phyloP scores from a whole-genome alignment of 1,140 invertebrate genomes.

The Thaumetopoea pityocampa region DNA sequence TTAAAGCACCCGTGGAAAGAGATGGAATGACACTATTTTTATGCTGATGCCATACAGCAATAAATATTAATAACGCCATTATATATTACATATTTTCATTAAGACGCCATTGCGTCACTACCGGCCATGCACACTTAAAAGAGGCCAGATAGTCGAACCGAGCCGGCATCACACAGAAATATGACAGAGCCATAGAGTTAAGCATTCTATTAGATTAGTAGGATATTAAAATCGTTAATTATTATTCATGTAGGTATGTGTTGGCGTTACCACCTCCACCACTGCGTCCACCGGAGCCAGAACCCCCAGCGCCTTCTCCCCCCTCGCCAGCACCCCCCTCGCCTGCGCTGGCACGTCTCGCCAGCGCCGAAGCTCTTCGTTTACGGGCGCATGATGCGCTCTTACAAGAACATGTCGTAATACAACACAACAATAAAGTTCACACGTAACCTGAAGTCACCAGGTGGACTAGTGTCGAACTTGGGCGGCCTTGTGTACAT shows the following conservation, averaged over 20 bases:
- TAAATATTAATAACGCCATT: too few relatives aligned
- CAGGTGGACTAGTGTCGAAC: background rate
- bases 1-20: too few relatives aligned
- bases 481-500: background rate
- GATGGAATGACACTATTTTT: too few relatives aligned
- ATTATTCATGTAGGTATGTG: conserved; percentile 46
- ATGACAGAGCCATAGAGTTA: too few relatives aligned
- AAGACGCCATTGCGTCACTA: too few relatives aligned
- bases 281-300: conserved; percentile 52
- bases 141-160: too few relatives aligned
- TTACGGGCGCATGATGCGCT: conserved; percentile 30
- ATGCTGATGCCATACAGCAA: too few relatives aligned
- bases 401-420: conserved; percentile 36
- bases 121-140: too few relatives aligned
- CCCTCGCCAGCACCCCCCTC: conserved; percentile 33
- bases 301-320: conserved; percentile 77
- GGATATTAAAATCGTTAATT: background rate
- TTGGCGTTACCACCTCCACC: conserved; percentile 68
- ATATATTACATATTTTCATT: too few relatives aligned
- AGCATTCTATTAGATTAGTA: too few relatives aligned
- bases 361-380: conserved; percentile 37
- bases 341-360: conserved; percentile 26
- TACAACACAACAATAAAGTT: conserved; percentile 40
- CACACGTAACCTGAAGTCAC: conserved; percentile 46
- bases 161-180: too few relatives aligned